Base-by-base conservation (phyloP, 2,797 vertebrate species). In the Anguilla obscura region DNA sequence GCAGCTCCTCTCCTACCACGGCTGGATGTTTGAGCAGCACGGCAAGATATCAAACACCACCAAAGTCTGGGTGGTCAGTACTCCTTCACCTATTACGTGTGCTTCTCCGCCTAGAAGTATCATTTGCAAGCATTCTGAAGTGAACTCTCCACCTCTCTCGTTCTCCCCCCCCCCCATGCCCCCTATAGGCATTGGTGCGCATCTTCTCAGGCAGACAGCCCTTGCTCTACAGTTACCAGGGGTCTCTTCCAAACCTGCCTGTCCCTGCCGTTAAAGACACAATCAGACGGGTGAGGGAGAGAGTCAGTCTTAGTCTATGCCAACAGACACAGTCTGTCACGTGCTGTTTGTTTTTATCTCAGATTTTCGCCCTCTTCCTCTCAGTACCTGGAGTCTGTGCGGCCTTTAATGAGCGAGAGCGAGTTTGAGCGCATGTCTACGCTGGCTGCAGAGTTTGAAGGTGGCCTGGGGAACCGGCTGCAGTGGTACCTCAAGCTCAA, bases 401-500 rank as follows among this genome's bases (percentile, higher is more conserved):
- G 96, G 40, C 97, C 97, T 0, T 90, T 98, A 89, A 96, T 96
- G 93, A 93, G 93, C 0, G 96, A 96, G 0, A 54, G 91, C 0
- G 92, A 96, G 87, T 98, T 96, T 33, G 93, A 96, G 89, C 92
- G 93, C n/a, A 96, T 93, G 90, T 88, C 92, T 0, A 90, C 88
- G 3, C 94, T 98, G 86, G 97, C 97, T 0, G 88, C 91, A 14
- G 96, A 98, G 85, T 98, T 98, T 74, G 96, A 98, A 93, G 92
- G 91, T 90, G 93, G 94, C 82, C 94, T 98, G 0, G 97, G 96
- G 0, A 96, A 96, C 24, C 94, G 95, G 0, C 94, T 98, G 89
- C 97, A 98, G 95, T 96, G 97, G 96, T 97, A 98, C 92, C 96
- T 98, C 89, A 96, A 94, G 71, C 96, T 98, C 89, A 98, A 98